A percentile compares a stretch with the other conserved stretches of the same genome.
Evolutionary conservation across 2,797 vertebrate genomes (phyloP).

Genomic region (Podargus strigoides): DNA sequence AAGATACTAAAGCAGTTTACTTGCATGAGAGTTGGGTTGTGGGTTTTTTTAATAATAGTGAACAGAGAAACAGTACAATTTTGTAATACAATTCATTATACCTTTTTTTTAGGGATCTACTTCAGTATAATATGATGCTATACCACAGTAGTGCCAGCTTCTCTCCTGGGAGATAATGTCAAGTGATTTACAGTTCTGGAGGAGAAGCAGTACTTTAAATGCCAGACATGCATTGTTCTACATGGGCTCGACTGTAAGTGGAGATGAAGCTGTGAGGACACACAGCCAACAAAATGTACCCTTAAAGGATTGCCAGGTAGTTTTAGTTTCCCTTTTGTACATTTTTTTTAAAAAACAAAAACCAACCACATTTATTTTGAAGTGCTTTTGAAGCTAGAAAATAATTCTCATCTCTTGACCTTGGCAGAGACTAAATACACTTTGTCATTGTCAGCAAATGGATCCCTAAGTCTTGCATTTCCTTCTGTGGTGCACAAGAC

Average conservation of each 20-base stretch:
- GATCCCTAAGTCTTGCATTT: neutral
- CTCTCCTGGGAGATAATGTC: neutral
- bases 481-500: neutral
- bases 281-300: neutral
- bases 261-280: neutral
- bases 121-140: neutral
- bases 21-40: neutral
- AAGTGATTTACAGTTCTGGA: neutral
- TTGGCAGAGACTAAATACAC: fast-evolving
- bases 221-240: neutral
- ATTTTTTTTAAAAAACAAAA: neutral
- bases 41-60: neutral
- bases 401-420: neutral
- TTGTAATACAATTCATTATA: neutral
- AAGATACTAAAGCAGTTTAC: neutral
- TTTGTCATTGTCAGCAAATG: neutral
- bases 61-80: neutral
- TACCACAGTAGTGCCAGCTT: neutral
- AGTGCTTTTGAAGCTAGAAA: neutral
- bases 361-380: neutral
- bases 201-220: neutral
- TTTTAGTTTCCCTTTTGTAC: neutral
- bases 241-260: neutral
- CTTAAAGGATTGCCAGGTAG: neutral
- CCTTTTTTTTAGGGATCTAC: neutral